Evolutionary conservation across 2,797 vertebrate genomes (phyloP).

Genomic region (Myotis planiceps): DNA sequence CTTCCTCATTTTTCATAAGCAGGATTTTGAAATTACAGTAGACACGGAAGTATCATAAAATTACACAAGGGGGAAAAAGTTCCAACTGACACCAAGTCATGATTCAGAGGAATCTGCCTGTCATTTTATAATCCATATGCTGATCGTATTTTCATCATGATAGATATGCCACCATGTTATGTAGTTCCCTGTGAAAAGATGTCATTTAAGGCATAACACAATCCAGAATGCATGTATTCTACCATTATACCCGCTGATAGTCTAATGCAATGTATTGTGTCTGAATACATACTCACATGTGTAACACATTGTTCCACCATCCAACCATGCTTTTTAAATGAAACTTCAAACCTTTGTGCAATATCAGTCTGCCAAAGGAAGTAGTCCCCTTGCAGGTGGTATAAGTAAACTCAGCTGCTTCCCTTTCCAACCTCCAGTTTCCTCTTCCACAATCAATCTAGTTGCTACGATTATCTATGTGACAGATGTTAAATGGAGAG

Average conservation of each 20-base stretch:
- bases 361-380: conserved; percentile 75
- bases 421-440: conserved; percentile 56
- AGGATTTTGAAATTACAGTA: conserved; percentile 37
- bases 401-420: conserved; percentile 77
- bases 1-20: background rate
- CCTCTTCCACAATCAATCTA: conserved; percentile 71
- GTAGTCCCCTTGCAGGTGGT: conserved; percentile 74
- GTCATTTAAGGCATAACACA: background rate
- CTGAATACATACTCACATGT: background rate
- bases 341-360: conserved; percentile 61
- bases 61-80: background rate
- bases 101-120: background rate
- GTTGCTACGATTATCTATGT: conserved; percentile 63
- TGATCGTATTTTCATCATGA: background rate
- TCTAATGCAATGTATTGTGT: background rate
- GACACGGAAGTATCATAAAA: background rate
- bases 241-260: background rate
- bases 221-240: background rate
- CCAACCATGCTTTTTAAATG: conserved; percentile 17
- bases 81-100: background rate
- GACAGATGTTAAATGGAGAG: conserved; percentile 80
- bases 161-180: background rate
- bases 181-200: background rate
- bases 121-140: conserved; percentile 21
- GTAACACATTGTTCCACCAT: background rate